phyloP scores from a whole-genome alignment of 2,888 invertebrate genomes.

The Salpingus planirostris region DNA sequence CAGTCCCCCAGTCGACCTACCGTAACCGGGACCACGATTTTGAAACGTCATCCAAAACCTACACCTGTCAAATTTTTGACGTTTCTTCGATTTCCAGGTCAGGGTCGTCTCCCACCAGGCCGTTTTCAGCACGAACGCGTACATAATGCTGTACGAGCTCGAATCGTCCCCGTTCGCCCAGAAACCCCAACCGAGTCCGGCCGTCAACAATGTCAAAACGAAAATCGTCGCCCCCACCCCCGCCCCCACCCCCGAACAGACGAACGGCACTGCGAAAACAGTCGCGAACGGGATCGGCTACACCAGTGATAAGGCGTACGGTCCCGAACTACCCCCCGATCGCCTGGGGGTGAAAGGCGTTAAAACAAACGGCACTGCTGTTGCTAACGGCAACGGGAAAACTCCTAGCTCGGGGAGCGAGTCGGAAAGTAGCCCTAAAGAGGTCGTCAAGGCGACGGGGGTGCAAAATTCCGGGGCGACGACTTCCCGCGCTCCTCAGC shows the following conservation, averaged over 20 bases:
- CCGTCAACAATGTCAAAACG: conserved; percentile 5
- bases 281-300: conserved; percentile 27
- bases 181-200: too few species aligned
- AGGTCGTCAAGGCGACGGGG: conserved; percentile 6
- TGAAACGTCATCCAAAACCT: too few species aligned
- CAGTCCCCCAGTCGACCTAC: too few species aligned
- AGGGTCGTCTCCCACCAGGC: conserved; percentile 65
- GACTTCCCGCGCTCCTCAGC: too few species aligned
- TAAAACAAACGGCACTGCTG: conserved; percentile 14
- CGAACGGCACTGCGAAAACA: conserved; percentile 11
- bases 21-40: too few species aligned
- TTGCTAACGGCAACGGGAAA: conserved; percentile 19
- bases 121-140: conserved; percentile 79
- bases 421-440: conserved; percentile 8
- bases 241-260: conserved; percentile 4
- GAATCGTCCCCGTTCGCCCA: conserved; percentile 33
- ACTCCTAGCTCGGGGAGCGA: conserved; percentile 4
- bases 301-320: conserved; percentile 34
- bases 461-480: too few species aligned
- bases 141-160: conserved; percentile 83
- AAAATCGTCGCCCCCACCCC: conserved; percentile 10
- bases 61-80: too few species aligned
- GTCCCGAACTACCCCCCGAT: conserved; percentile 35
- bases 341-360: conserved; percentile 12
- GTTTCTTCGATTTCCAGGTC: too few species aligned